Base-by-base conservation (phyloP, 2,113 vertebrate species). In the Sylvietta virens region DNA sequence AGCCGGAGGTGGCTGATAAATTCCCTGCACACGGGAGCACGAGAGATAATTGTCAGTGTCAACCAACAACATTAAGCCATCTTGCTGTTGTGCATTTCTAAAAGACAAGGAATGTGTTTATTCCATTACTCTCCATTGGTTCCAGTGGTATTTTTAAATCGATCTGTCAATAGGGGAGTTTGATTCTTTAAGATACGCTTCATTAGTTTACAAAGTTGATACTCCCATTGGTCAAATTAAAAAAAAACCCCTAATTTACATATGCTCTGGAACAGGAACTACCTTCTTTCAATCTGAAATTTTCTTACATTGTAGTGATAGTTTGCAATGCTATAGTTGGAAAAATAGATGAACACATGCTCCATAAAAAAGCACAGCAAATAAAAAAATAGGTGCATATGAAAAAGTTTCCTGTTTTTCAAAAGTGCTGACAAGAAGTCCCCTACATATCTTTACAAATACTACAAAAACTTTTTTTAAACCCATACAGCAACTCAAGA, bases 1-100 rank as follows among this genome's bases (percentile, higher is more conserved):
- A 96, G 95, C 33, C 96, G 96, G 30, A 99, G 98, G 58, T 96
- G 98, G 62, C 86, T 97, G 91, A 99, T 95, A 88, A 99, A 99
- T 74, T 98, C 98, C 92, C 99, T 99, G 96, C 27, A 96, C 74
- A 86, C 5, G 64, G 35, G 16, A 83, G 88, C 51, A 84, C 0
- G 0, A 40, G 67, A 84, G 90, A 54, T 9, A 86, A 83, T n/a
- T 73, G 74, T 65, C 64, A 47, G 11, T 11, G 50, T 56, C 93
- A 94, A 21, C 71, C 48, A 66, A 48, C n/a, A 81, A 24, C 21
- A 23, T 13, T 37, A 35, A 67, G 44, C 15, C 8, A 5, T 27
- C 56, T 13, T 60, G 81, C 45, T 82, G 24, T 4, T 19, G 33
- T 10, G 33, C 5, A 8, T 53, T 81, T 30, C 31, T 67, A 42